A percentile compares a stretch with the other conserved stretches of the same genome.
phyloP scores from a whole-genome alignment of 2,113 vertebrate species.

The Artemisiospiza belli region DNA sequence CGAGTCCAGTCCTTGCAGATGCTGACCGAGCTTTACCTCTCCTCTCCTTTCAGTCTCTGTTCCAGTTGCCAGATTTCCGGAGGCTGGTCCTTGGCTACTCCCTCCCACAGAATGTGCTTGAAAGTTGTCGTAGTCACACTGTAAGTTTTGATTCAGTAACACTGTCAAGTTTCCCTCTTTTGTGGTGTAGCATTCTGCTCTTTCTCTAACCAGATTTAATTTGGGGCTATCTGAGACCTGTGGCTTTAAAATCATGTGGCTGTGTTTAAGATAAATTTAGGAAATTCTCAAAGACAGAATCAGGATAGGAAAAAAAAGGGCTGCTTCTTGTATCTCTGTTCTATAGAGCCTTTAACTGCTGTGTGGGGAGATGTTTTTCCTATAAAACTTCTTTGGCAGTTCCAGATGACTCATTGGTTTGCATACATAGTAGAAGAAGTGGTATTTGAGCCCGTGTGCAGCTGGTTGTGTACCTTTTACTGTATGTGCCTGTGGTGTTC shows the following conservation, averaged over 20 bases:
- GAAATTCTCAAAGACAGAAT: neutral
- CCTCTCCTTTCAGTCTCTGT: conserved; percentile 85
- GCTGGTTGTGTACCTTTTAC: neutral
- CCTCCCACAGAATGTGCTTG: conserved; percentile 83
- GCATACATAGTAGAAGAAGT: accelerated
- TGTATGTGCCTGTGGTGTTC: accelerated
- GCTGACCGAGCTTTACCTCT: neutral
- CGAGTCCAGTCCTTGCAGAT: neutral
- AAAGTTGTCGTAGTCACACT: conserved; percentile 82
- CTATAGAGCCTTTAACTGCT: neutral
- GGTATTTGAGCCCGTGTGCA: neutral
- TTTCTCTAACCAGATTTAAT: neutral
- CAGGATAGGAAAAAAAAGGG: neutral
- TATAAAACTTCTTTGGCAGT: neutral
- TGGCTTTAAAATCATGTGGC: neutral
- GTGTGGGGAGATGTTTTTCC: accelerated
- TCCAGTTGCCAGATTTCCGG: conserved; percentile 92
- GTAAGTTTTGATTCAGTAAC: conserved; percentile 74
- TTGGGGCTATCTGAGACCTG: neutral
- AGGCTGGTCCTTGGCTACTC: conserved; percentile 91
- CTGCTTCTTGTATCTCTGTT: neutral
- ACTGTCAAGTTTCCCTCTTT: neutral
- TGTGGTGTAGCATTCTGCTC: neutral
- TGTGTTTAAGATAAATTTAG: neutral
- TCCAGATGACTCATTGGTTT: neutral